These are phyloP conservation scores for Argyresthia goedartella DNA, from an alignment of 2,888 invertebrate species.

Conservation along the genomic window DNA sequence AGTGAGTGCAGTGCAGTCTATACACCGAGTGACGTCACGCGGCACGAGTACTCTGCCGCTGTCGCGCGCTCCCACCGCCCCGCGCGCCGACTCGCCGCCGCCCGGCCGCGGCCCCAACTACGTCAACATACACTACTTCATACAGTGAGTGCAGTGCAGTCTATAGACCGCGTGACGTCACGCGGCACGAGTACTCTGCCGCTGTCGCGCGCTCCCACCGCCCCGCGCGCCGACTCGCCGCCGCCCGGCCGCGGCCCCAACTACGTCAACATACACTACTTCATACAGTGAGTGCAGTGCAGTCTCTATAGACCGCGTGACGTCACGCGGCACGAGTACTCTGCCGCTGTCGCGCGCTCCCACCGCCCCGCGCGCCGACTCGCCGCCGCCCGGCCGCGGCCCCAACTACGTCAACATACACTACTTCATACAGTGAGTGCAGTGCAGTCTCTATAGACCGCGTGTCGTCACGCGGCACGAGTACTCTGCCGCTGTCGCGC, in stretches of 20 bases:
- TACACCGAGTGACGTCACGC: constrained; percentile 73
- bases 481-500: constrained; percentile 66
- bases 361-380: constrained; percentile 24
- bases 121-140: constrained; percentile 93
- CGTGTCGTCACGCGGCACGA: constrained; percentile 70
- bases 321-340: constrained; percentile 72
- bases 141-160: constrained; percentile 73
- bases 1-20: constrained; percentile 63
- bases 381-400: constrained; percentile 71
- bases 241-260: constrained; percentile 79
- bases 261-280: constrained; percentile 94
- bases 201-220: constrained; percentile 29
- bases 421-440: constrained; percentile 89
- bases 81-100: constrained; percentile 33
- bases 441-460: too few species aligned
- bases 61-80: constrained; percentile 24
- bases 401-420: constrained; percentile 95
- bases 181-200: constrained; percentile 72
- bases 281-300: constrained; percentile 83
- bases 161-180: constrained; percentile 71
- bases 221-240: constrained; percentile 30
- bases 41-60: constrained; percentile 72
- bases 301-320: constrained; percentile 77
- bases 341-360: constrained; percentile 54
- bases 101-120: constrained; percentile 84